These are phyloP conservation scores for Caenorhabditis sulstoni DNA, from an alignment of 2,888 invertebrate genomes.

Conservation along the genomic window DNA sequence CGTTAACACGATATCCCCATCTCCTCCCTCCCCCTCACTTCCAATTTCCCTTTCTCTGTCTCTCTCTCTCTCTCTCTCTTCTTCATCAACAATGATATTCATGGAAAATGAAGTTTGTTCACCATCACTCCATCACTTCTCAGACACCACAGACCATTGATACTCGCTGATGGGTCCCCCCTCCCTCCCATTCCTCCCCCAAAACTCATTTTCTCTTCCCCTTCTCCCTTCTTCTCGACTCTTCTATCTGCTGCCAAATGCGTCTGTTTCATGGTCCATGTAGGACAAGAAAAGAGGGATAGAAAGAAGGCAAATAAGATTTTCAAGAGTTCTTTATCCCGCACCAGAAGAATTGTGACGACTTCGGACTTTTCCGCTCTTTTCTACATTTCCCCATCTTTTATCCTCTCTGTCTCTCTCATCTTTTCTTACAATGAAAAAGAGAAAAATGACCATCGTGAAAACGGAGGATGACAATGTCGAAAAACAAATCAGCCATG, in stretches of 20 bases:
- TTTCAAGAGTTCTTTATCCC: conserved; percentile 54
- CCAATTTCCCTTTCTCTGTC: neutral
- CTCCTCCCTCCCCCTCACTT: too few relatives aligned
- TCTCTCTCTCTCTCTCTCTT: neutral
- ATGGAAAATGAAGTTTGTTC: conserved; percentile 24
- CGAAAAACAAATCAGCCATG: conserved; percentile 18
- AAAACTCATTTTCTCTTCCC: conserved; percentile 44
- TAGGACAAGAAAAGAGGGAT: conserved; percentile 25
- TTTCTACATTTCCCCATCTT: neutral
- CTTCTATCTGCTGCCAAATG: conserved; percentile 29
- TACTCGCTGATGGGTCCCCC: conserved; percentile 21
- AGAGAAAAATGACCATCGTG: conserved; percentile 8
- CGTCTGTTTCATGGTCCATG: conserved; percentile 56
- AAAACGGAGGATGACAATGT: conserved; percentile 26
- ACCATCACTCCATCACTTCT: conserved; percentile 26
- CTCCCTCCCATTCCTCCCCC: neutral
- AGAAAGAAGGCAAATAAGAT: conserved; percentile 50
- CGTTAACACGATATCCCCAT: neutral
- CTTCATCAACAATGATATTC: conserved; percentile 21
- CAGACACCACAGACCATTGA: conserved; percentile 42
- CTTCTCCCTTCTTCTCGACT: conserved; percentile 8
- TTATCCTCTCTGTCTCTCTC: conserved; percentile 1
- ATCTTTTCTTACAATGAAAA: conserved; percentile 8
- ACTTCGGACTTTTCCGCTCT: neutral
- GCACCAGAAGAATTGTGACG: conserved; percentile 26